Evolutionary conservation across 1,140 invertebrate genomes (phyloP).

Genomic region (Pachyrhynchus sulphureomaculatus): DNA sequence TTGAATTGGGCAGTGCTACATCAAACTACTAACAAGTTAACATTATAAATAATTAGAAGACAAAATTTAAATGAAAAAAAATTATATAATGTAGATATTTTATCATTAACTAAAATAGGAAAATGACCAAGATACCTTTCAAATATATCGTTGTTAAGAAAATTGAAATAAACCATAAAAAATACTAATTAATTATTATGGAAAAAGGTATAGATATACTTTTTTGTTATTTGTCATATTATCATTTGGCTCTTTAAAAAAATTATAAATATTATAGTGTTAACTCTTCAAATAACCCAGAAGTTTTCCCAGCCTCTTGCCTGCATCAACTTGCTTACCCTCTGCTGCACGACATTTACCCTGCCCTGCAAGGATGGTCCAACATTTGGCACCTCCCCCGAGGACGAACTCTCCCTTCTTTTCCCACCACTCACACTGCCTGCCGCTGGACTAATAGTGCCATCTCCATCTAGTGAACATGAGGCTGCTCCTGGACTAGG

Average conservation of each 20-base stretch:
- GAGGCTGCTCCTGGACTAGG: constrained; percentile 71
- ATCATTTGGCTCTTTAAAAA: too few species aligned
- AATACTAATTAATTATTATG: too few species aligned
- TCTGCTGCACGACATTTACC: constrained; percentile 78
- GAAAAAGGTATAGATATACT: too few species aligned
- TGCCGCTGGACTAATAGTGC: constrained; percentile 61
- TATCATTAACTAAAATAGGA: too few species aligned
- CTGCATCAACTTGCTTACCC: constrained; percentile 68
- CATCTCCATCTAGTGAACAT: constrained; percentile 67
- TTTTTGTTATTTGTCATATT: too few species aligned
- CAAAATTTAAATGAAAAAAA: too few species aligned
- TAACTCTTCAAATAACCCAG: not conserved
- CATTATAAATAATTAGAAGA: not conserved
- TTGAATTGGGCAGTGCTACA: constrained; percentile 61
- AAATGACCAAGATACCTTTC: too few species aligned
- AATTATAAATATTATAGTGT: too few species aligned
- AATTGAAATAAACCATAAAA: too few species aligned
- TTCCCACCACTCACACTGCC: constrained; percentile 61
- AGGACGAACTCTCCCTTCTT: constrained; percentile 42
- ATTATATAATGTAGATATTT: too few species aligned
- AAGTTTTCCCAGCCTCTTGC: constrained; percentile 29
- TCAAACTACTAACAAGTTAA: not conserved
- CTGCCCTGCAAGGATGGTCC: constrained; percentile 59
- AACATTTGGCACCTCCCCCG: constrained; percentile 46
- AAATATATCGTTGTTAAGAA: too few species aligned